phyloP scores from a whole-genome alignment of 2,113 vertebrate genomes.

The Pluvianellus socialis region DNA sequence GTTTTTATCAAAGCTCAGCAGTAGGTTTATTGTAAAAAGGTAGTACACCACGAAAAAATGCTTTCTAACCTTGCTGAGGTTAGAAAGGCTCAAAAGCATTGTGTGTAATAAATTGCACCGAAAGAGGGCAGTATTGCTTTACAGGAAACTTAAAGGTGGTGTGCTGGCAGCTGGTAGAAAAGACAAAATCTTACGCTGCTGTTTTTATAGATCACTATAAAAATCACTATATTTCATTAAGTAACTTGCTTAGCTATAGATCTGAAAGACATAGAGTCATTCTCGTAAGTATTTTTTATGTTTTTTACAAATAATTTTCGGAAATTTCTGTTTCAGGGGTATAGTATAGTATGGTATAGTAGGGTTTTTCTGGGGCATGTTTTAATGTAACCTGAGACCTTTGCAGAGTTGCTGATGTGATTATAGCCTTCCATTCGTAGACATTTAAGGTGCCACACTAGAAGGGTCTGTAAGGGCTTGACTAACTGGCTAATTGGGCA shows the following conservation, averaged over 20 bases:
- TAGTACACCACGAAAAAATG: background rate
- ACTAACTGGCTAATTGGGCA: background rate
- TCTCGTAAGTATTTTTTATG: background rate
- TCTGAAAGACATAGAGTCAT: background rate
- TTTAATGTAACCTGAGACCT: background rate
- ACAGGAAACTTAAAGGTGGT: background rate
- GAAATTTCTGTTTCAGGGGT: background rate
- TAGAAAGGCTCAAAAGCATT: background rate
- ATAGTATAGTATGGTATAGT: rapidly evolving
- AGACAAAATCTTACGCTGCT: background rate
- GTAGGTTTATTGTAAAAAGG: background rate
- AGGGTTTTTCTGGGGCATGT: too few species aligned
- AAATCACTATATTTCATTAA: background rate
- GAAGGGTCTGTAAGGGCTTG: background rate
- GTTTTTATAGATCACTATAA: background rate
- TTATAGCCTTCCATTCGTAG: background rate
- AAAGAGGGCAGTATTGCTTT: conserved; percentile 51
- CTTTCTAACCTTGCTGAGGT: background rate
- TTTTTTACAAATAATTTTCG: background rate
- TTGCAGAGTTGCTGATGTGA: background rate
- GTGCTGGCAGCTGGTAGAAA: background rate
- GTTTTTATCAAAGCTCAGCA: rapidly evolving
- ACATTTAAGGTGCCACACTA: background rate
- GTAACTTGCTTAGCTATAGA: background rate
- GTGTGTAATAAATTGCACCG: background rate